Base-by-base conservation (phyloP, 2,113 vertebrate genomes). In the Oxygymnocypris stewartii region DNA sequence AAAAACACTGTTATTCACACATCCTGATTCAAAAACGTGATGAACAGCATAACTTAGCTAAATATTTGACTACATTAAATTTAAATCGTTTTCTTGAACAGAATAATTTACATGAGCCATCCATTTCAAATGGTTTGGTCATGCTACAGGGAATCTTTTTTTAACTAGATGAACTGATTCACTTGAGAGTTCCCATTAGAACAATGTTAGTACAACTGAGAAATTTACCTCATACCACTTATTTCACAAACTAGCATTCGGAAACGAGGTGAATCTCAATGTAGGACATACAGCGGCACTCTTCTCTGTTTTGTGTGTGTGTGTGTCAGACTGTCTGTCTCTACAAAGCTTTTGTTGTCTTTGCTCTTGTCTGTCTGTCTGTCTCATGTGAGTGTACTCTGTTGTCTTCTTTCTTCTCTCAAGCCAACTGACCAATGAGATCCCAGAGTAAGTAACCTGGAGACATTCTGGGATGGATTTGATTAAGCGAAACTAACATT, bases 401-500 rank as follows among this genome's bases (percentile, higher is more conserved):
- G 87, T 94, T 95, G 92, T 95, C 91, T 94, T 88, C 93, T 94
- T 96, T 96, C 95, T 96, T 92, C 95, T 95, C 95, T 91, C 95
- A 98, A 99, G 98, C 97, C 96, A 97, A 96, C 96, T 97, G 95
- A 97, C 95, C 96, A 99, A 99, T 97, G 98, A 99, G 97, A 98
- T 99, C 90, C 98, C 98, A 76, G 96, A 95, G 98, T 99, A 97
- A 99, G 98, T 99, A 98, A 91, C 88, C 85, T 85, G 82, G 86
- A 89, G 87, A 87, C 79, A 16, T 90, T 88, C 86, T 77, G 54
- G 86, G 86, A 88, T 88, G 88, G 85, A 87, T 85, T 88, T 88
- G 79, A 75, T 87, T 87, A 85, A 92, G 81, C 71, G 82, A 44
- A 84, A 94, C 93, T 94, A 94, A 94, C 94, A 86, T 49, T 89